These are phyloP conservation scores for Oriolus oriolus DNA, from an alignment of 2,113 vertebrate genomes.

Conservation along the genomic window DNA sequence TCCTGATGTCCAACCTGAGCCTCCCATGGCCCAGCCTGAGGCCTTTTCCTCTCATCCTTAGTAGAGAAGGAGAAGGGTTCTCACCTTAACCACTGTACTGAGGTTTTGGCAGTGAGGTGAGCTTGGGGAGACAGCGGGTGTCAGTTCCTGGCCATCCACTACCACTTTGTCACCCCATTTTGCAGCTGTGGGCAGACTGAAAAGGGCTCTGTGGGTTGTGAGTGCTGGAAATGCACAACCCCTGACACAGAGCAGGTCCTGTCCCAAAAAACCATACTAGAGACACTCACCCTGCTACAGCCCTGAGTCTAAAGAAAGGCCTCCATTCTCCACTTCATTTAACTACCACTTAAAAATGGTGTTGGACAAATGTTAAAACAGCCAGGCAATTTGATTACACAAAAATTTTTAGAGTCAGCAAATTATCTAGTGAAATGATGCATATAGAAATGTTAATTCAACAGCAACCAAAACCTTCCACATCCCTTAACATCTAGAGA, in stretches of 20 bases:
- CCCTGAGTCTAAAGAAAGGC: background rate
- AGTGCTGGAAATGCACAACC: background rate
- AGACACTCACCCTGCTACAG: background rate
- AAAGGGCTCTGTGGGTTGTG: background rate
- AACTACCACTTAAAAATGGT: background rate
- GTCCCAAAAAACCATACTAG: background rate
- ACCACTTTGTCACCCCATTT: background rate
- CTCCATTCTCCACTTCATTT: background rate
- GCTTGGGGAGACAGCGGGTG: background rate
- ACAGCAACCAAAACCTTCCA: background rate
- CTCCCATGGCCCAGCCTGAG: background rate
- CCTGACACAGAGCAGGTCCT: background rate
- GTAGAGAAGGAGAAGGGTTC: background rate
- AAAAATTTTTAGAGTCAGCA: conserved; percentile 34
- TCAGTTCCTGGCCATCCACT: background rate
- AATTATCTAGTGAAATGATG: conserved; percentile 45
- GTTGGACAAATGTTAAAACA: background rate
- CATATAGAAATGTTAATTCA: conserved; percentile 1
- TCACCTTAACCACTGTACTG: background rate
- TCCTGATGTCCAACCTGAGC: background rate
- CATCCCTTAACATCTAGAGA: background rate
- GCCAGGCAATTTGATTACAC: background rate
- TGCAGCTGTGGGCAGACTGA: background rate
- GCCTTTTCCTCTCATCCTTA: background rate
- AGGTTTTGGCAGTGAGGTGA: background rate